Conservation (phyloP, 2,113 vertebrate genomes). For the Nothoprocta perdicaria region DNA sequence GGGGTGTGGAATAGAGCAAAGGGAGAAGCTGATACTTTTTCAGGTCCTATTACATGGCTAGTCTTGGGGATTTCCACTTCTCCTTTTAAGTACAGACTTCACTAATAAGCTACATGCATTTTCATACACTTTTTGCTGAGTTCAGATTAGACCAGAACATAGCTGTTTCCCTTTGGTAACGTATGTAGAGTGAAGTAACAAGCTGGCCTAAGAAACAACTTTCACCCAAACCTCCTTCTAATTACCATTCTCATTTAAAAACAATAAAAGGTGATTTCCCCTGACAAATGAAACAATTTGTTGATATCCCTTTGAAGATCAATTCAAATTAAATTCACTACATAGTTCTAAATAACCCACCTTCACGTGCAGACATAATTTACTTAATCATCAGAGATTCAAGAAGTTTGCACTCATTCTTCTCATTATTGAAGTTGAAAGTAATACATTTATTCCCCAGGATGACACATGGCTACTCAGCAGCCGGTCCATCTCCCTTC, state of each 20-base stretch:
- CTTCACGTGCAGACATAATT: neutral
- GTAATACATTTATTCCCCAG: neutral
- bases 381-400: conserved; percentile 41
- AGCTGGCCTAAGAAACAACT: conserved; percentile 32
- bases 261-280: conserved; percentile 70
- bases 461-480: neutral
- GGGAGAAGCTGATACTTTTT: neutral
- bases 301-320: conserved; percentile 53
- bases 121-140: conserved; percentile 47
- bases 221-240: conserved; percentile 50
- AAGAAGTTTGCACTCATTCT: neutral
- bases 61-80: neutral
- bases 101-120: neutral
- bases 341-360: conserved; percentile 48
- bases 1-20: neutral
- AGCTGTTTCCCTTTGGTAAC: conserved; percentile 40
- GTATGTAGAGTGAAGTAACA: conserved; percentile 7
- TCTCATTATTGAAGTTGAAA: neutral
- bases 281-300: conserved; percentile 44
- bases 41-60: neutral
- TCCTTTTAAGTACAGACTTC: conserved; percentile 14
- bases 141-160: conserved; percentile 20
- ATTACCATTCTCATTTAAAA: conserved; percentile 66
- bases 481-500: neutral
- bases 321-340: conserved; percentile 53